A percentile compares a stretch with the other conserved stretches of the same genome.
Evolutionary conservation across 2,888 invertebrate genomes (phyloP).

Genomic region (Ennomos quercinarius): DNA sequence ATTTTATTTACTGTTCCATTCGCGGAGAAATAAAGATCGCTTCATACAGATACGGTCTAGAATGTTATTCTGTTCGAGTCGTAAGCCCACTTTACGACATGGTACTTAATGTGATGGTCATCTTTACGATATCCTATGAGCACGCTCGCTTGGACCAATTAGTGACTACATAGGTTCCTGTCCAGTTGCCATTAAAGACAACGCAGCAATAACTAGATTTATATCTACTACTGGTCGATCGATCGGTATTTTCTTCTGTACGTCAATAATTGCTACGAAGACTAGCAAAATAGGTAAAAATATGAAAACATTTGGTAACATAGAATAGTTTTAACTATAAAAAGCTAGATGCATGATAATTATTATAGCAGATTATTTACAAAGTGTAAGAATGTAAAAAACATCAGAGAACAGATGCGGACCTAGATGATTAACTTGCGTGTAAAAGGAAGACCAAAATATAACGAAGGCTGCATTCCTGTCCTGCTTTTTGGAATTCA

Average conservation of each 20-base stretch:
- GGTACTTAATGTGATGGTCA: slow-evolving; percentile 33
- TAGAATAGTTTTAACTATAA: too few relatives aligned
- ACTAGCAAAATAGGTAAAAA: too few relatives aligned
- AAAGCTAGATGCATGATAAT: too few relatives aligned
- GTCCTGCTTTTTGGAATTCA: slow-evolving; percentile 3
- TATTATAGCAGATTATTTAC: too few relatives aligned
- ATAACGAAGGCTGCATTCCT: neutral
- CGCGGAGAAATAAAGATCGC: slow-evolving; percentile 22
- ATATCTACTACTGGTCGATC: slow-evolving; percentile 15
- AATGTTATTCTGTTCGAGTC: slow-evolving; percentile 22
- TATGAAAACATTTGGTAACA: too few relatives aligned
- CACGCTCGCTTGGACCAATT: slow-evolving; percentile 26
- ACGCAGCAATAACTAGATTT: slow-evolving; percentile 17
- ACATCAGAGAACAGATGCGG: too few relatives aligned
- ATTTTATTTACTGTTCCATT: slow-evolving; percentile 25
- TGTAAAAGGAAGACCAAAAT: neutral
- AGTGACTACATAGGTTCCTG: slow-evolving; percentile 20
- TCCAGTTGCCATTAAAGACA: slow-evolving; percentile 18
- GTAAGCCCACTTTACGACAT: slow-evolving; percentile 32
- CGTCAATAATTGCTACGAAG: neutral
- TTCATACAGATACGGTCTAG: slow-evolving; percentile 19
- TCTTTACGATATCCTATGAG: slow-evolving; percentile 38
- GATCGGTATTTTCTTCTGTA: neutral
- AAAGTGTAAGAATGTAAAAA: too few relatives aligned
- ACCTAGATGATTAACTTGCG: neutral